These are phyloP conservation scores for Cirrhinus mrigala DNA, from an alignment of 2,797 vertebrate species.

Conservation along the genomic window DNA sequence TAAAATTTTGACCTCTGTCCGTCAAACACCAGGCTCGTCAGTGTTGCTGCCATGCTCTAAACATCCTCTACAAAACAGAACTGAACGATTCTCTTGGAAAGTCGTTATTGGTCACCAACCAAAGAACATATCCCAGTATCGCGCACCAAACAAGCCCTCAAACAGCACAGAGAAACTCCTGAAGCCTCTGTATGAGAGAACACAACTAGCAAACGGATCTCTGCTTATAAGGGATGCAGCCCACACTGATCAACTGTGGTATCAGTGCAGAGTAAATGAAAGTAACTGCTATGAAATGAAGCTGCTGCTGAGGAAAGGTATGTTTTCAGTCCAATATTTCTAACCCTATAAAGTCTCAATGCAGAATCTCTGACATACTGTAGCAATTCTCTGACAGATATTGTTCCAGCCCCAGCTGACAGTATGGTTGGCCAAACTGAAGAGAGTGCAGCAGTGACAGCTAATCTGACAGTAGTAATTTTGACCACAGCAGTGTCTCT, in stretches of 20 bases:
- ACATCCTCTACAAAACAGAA: not conserved
- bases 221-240: too few relatives aligned
- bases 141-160: not conserved
- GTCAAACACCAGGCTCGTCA: not conserved
- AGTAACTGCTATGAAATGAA: too few relatives aligned
- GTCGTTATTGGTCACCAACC: not conserved
- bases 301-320: too few relatives aligned
- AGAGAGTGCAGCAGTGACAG: fast-evolving
- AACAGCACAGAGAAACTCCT: not conserved
- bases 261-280: too few relatives aligned
- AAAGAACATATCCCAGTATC: not conserved
- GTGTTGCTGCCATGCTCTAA: slow-evolving; percentile 40
- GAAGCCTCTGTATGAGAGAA: not conserved
- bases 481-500: not conserved
- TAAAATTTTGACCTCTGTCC: too few relatives aligned
- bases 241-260: too few relatives aligned
- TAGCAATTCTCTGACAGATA: too few relatives aligned
- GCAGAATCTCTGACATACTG: too few relatives aligned
- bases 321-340: not conserved
- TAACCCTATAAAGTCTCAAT: not conserved
- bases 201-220: too few relatives aligned
- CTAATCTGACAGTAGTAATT: not conserved
- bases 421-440: not conserved
- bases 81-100: slow-evolving; percentile 30
- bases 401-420: not conserved